Evolutionary conservation across 2,888 invertebrate genomes (phyloP).

Genomic region (Anaspis maculata): DNA sequence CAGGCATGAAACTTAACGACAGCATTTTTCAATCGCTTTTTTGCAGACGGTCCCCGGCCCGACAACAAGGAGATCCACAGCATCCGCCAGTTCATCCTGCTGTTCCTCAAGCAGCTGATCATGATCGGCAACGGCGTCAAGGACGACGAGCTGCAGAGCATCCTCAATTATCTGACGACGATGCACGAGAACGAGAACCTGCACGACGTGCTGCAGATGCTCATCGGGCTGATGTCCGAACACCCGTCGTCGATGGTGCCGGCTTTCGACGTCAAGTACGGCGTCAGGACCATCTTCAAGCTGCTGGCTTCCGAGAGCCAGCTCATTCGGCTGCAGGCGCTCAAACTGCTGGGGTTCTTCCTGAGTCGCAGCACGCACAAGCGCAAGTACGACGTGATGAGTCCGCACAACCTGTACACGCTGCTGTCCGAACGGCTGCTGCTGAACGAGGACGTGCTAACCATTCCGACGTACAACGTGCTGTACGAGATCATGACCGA

Average conservation of each 20-base stretch:
- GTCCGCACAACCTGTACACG: slow-evolving; percentile 96
- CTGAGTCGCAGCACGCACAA: slow-evolving; percentile 97
- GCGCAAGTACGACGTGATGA: slow-evolving; percentile 98
- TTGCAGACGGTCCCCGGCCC: slow-evolving; percentile 84
- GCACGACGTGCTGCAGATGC: slow-evolving; percentile 94
- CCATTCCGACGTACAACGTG: slow-evolving; percentile 95
- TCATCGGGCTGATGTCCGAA: slow-evolving; percentile 95
- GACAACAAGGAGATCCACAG: slow-evolving; percentile 90
- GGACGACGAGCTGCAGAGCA: slow-evolving; percentile 97
- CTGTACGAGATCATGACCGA: slow-evolving; percentile 98
- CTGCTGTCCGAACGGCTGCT: slow-evolving; percentile 87
- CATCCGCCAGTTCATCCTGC: slow-evolving; percentile 88
- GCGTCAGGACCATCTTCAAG: slow-evolving; percentile 94
- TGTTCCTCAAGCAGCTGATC: slow-evolving; percentile 92
- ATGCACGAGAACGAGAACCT: slow-evolving; percentile 99
- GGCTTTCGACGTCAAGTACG: slow-evolving; percentile 95
- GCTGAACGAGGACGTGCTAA: slow-evolving; percentile 79
- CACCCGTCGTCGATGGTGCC: slow-evolving; percentile 99
- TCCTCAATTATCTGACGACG: slow-evolving; percentile 95
- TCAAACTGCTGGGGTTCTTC: slow-evolving; percentile 96
- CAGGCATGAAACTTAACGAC: too few relatives aligned
- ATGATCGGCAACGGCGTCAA: slow-evolving; percentile 96
- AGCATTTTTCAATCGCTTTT: neutral
- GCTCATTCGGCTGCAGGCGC: slow-evolving; percentile 87
- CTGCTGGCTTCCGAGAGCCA: slow-evolving; percentile 93